Percentiles rank a stretch among this genome's conserved stretches.
Evolutionary conservation across 1,140 invertebrate genomes (phyloP).

Genomic region (Dendroctonus valens): DNA sequence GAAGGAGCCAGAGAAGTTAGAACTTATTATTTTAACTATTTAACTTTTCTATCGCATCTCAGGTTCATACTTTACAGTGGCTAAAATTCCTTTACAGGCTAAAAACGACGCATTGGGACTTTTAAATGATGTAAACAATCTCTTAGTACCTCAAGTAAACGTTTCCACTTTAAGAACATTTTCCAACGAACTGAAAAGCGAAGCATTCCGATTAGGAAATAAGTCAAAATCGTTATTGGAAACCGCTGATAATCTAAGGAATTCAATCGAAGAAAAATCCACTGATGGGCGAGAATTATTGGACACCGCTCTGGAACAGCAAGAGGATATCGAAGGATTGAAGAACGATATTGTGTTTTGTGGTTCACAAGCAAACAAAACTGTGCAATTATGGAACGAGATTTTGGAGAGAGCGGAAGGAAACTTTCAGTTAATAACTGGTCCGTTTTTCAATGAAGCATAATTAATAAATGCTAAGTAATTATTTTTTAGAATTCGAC

Average conservation of each 20-base stretch:
- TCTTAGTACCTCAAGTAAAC: conserved; percentile 74
- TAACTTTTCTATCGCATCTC: conserved; percentile 41
- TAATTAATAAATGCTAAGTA: neutral
- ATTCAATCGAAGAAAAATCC: neutral
- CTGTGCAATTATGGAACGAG: conserved; percentile 70
- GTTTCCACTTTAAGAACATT: conserved; percentile 65
- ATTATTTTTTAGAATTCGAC: conserved; percentile 73
- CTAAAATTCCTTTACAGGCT: neutral
- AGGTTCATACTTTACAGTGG: neutral
- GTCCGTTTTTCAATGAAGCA: neutral
- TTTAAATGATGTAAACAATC: conserved; percentile 71
- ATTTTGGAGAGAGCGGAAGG: conserved; percentile 56
- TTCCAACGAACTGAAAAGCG: conserved; percentile 60
- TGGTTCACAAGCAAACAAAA: conserved; percentile 72
- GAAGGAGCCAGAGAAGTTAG: conserved; percentile 68
- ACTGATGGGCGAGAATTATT: conserved; percentile 8
- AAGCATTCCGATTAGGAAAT: conserved; percentile 47
- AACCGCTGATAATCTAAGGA: conserved; percentile 2
- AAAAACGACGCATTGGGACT: conserved; percentile 73
- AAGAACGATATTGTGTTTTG: conserved; percentile 68
- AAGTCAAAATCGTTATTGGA: conserved; percentile 61
- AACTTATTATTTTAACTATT: too few relatives aligned
- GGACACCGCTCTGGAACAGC: neutral
- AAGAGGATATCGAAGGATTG: conserved; percentile 53
- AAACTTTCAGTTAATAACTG: neutral